Percentiles rank a stretch among this genome's conserved stretches.
Evolutionary conservation across 2,113 vertebrate genomes (phyloP).

Genomic region (Corythaeola cristata): DNA sequence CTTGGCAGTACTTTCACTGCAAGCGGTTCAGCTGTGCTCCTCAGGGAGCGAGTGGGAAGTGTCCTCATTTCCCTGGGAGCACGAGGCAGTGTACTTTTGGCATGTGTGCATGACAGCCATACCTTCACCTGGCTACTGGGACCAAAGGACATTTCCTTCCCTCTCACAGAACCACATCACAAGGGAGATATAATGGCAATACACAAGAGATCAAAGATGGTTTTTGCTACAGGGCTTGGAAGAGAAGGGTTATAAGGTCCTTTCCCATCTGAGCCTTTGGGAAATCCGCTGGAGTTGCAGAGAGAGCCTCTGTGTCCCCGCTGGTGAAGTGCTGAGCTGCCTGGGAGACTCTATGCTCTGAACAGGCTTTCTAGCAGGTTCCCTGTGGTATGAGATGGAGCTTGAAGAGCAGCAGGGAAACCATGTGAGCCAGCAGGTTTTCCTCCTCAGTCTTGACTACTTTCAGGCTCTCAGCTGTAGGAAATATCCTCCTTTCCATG

Average conservation of each 20-base stretch:
- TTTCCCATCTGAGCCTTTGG: constrained; percentile 34
- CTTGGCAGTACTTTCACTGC: constrained; percentile 29
- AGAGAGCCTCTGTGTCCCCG: neutral
- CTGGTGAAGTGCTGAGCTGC: neutral
- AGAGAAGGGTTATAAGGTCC: constrained; percentile 7
- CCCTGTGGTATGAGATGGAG: neutral
- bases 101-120: neutral
- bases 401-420: neutral
- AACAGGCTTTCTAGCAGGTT: neutral
- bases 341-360: neutral
- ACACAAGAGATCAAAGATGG: neutral
- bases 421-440: neutral
- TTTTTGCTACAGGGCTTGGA: neutral
- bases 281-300: neutral
- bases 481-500: neutral
- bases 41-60: constrained; percentile 35
- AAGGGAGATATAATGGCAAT: neutral
- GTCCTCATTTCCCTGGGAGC: constrained; percentile 27
- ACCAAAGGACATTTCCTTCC: neutral
- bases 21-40: constrained; percentile 29
- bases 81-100: neutral
- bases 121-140: constrained; percentile 26
- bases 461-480: neutral
- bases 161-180: neutral
- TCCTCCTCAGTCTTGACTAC: neutral